These are phyloP conservation scores for Oscheius sp. DNA, from an alignment of 2,888 invertebrate species.

Conservation along the genomic window DNA sequence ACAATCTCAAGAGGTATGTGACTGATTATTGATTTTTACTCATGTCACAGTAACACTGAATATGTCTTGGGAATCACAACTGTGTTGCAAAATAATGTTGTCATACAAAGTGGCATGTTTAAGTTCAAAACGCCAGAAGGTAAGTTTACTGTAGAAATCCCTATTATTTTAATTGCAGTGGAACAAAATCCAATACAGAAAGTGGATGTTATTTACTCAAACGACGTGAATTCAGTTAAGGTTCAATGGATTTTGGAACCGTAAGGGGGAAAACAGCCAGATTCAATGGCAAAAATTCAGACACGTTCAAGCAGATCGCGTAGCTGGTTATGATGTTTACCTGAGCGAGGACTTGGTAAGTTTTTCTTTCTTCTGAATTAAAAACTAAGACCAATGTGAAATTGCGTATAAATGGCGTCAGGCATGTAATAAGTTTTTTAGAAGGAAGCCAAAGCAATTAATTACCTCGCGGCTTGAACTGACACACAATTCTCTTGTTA, in stretches of 20 bases:
- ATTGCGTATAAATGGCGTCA: too few relatives aligned
- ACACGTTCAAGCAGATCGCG: slow-evolving; percentile 45
- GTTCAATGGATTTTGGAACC: slow-evolving; percentile 69
- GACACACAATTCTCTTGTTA: too few relatives aligned
- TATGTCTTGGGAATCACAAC: slow-evolving; percentile 66
- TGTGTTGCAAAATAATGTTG: slow-evolving; percentile 50
- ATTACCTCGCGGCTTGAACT: too few relatives aligned
- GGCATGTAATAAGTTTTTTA: too few relatives aligned
- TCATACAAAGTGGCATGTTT: slow-evolving; percentile 66
- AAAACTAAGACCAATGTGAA: too few relatives aligned
- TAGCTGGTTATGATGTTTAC: slow-evolving; percentile 67
- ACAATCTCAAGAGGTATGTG: slow-evolving; percentile 61
- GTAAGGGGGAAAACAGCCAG: slow-evolving; percentile 31
- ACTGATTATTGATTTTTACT: background rate
- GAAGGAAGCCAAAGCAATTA: too few relatives aligned
- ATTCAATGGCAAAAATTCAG: slow-evolving; percentile 32
- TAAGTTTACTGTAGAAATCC: too few relatives aligned
- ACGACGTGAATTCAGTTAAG: slow-evolving; percentile 65
- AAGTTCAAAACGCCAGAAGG: slow-evolving; percentile 55
- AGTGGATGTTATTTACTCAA: slow-evolving; percentile 69
- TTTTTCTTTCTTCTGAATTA: too few relatives aligned
- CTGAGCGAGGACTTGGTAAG: slow-evolving; percentile 61
- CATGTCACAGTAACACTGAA: slow-evolving; percentile 68
- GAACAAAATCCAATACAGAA: slow-evolving; percentile 64
- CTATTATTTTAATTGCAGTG: slow-evolving; percentile 51